Evolutionary conservation across 1,140 invertebrate genomes (phyloP).

Genomic region (Drosophila rhopaloa): DNA sequence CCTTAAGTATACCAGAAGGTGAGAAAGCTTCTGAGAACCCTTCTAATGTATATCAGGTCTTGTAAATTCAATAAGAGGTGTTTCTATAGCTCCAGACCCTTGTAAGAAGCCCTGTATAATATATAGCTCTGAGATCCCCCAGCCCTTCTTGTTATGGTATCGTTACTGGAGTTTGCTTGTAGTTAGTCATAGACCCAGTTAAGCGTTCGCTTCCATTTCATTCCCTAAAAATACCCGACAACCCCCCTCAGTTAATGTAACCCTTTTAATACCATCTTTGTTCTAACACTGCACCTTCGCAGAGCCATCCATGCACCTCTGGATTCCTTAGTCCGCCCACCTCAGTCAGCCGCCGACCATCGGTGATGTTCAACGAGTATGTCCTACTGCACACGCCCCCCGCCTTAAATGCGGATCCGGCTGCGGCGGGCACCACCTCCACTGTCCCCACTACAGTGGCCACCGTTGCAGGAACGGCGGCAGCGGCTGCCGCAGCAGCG

Average conservation of each 20-base stretch:
- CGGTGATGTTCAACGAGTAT: conserved; percentile 95
- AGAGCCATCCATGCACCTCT: conserved; percentile 83
- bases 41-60: not conserved
- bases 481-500: conserved; percentile 17
- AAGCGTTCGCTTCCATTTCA: conserved; percentile 24
- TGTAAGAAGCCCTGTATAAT: not conserved
- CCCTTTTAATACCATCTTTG: not conserved
- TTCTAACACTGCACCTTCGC: not conserved
- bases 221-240: not conserved
- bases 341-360: conserved; percentile 89
- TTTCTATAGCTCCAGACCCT: no score
- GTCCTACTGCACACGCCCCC: conserved; percentile 90
- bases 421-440: conserved; percentile 10
- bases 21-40: not conserved
- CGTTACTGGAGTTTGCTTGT: conserved; percentile 2
- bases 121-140: not conserved
- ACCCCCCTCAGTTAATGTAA: not conserved
- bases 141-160: not conserved
- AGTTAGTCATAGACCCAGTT: conserved; percentile 9
- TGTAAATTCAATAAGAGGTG: not conserved
- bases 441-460: conserved; percentile 31
- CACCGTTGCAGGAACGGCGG: conserved; percentile 17
- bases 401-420: conserved; percentile 75
- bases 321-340: conserved; percentile 87
- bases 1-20: not conserved